Evolutionary conservation across 2,888 invertebrate genomes (phyloP).

Genomic region (Dasypolia templi): DNA sequence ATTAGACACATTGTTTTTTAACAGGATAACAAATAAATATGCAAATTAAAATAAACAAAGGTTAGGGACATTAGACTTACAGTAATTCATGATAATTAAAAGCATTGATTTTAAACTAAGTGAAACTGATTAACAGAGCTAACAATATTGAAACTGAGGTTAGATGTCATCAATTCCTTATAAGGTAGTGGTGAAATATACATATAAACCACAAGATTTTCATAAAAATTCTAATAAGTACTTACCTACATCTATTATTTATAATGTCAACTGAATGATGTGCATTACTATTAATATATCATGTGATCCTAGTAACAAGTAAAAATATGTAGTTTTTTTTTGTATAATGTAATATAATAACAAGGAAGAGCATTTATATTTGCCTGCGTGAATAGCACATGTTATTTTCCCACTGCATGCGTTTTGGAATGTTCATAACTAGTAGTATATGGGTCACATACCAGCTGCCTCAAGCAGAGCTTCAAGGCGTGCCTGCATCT

Average conservation of each 20-base stretch:
- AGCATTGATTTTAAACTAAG: constrained; percentile 16
- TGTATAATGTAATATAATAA: background rate
- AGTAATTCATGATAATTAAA: constrained; percentile 48
- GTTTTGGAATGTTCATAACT: constrained; percentile 8
- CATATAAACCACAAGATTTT: background rate
- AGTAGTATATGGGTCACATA: constrained; percentile 68
- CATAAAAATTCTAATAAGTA: background rate
- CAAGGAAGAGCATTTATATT: background rate
- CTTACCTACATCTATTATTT: background rate
- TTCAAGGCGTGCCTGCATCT: constrained; percentile 97
- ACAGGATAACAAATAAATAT: constrained; percentile 35
- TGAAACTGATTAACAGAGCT: constrained; percentile 14
- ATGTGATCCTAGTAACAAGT: constrained; percentile 2
- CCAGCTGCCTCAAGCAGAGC: constrained; percentile 98
- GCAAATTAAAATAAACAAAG: constrained; percentile 29
- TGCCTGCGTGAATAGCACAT: background rate
- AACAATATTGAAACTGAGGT: constrained; percentile 21
- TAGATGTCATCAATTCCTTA: background rate
- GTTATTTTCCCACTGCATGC: background rate
- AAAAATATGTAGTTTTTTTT: background rate
- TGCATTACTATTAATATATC: background rate
- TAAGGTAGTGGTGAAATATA: constrained; percentile 1
- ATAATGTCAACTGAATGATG: background rate
- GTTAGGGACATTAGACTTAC: constrained; percentile 30
- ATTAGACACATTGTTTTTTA: constrained; percentile 26